Base-by-base conservation (phyloP, 2,113 vertebrate species). In the Phainopepla nitens region DNA sequence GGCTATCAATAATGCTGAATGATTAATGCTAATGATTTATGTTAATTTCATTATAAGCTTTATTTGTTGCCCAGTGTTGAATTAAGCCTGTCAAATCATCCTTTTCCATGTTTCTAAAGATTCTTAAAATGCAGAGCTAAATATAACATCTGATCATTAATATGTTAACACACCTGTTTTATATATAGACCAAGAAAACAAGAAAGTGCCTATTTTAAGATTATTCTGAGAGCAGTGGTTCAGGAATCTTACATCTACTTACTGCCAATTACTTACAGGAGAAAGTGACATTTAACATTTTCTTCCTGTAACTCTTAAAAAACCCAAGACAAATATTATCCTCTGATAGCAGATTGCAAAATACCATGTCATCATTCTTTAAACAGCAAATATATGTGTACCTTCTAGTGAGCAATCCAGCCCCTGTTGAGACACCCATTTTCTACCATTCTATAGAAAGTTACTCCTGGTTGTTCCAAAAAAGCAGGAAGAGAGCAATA, bases 41-140 rank as follows among this genome's bases (percentile, higher is more conserved):
- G 98, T 97, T 98, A 98, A 98, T 98, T 98, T 98, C 95, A 96
- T 98, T 98, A 98, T 98, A 97, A 98, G 98, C 97, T 97, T 97
- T 97, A 97, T 98, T 97, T 97, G 97, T 97, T 97, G 97, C 98
- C 97, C 89, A 39, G 96, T 92, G 96, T 96, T 97, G 97, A 98
- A 97, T 97, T 97, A 97, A 97, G 90, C 92, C 95, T 96, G 97
- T 98, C 97, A 98, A 97, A 97, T 97, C 96, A 97, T 97, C 96
- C 93, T 94, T 97, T 94, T 68, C 93, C 87, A 96, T 72, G 15
- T 79, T 94, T 90, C 87, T 96, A 91, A 97, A 96, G 96, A 96
- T 94, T 97, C 97, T 97, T 96, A 96, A 97, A 98, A 96, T 92
- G 95, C 86, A 94, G 89, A 94, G 89, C 96, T 97, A 97, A 97